Percentiles rank a stretch among this genome's conserved stretches.
Conservation (phyloP, 2,888 invertebrate species). For the Hecatera dysodea region DNA sequence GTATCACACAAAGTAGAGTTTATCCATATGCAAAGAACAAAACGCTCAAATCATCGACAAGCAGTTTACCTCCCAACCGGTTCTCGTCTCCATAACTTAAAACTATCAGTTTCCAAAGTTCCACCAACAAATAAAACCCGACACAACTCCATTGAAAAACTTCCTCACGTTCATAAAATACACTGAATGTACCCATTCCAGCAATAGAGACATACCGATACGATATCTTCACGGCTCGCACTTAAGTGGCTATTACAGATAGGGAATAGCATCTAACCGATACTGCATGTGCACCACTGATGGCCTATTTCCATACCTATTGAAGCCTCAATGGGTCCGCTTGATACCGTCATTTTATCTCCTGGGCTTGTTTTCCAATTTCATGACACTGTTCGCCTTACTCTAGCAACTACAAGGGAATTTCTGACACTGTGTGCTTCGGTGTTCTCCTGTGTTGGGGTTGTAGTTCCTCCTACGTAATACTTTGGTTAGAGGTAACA, state of each 20-base stretch:
- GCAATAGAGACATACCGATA: slow-evolving; percentile 81
- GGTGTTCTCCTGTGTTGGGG: slow-evolving; percentile 30
- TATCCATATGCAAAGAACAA: neutral
- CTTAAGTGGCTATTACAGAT: slow-evolving; percentile 80
- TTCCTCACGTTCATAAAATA: slow-evolving; percentile 63
- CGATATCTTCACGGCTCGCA: slow-evolving; percentile 76
- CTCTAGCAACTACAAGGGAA: neutral
- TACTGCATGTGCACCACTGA: slow-evolving; percentile 78
- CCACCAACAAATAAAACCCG: slow-evolving; percentile 60
- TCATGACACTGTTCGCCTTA: slow-evolving; percentile 37
- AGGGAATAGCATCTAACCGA: slow-evolving; percentile 77
- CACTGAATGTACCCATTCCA: slow-evolving; percentile 65
- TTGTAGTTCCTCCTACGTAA: slow-evolving; percentile 63
- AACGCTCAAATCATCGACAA: neutral
- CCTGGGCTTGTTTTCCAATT: slow-evolving; percentile 65
- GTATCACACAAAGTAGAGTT: neutral
- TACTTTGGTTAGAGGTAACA: slow-evolving; percentile 67
- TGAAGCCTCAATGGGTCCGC: slow-evolving; percentile 74
- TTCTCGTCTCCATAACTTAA: slow-evolving; percentile 40
- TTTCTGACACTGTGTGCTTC: slow-evolving; percentile 45
- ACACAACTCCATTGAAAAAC: slow-evolving; percentile 63
- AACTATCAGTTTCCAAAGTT: slow-evolving; percentile 44
- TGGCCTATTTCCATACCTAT: slow-evolving; percentile 81
- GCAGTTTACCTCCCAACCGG: slow-evolving; percentile 28
- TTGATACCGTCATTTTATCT: slow-evolving; percentile 67